Evolutionary conservation across 2,888 invertebrate species (phyloP).

Genomic region (Rhagium mordax): DNA sequence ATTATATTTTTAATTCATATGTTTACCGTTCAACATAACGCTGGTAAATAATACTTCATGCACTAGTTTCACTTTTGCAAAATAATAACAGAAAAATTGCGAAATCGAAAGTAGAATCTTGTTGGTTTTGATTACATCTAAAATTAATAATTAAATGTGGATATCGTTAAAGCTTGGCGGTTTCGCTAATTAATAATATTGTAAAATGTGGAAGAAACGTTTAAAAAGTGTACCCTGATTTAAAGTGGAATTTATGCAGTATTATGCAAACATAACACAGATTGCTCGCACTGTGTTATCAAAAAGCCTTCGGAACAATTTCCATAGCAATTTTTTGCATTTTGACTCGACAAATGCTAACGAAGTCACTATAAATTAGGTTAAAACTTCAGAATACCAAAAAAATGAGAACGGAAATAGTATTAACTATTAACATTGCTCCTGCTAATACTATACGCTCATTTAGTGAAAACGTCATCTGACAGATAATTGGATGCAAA

Average conservation of each 20-base stretch:
- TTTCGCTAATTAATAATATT: background rate
- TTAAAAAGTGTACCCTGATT: background rate
- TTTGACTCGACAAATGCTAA: too few relatives aligned
- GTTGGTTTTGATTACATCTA: background rate
- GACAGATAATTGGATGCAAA: too few relatives aligned
- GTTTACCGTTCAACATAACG: background rate
- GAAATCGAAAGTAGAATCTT: background rate
- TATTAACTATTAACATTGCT: too few relatives aligned
- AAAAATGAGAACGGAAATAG: too few relatives aligned
- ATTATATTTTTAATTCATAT: background rate
- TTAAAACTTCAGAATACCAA: too few relatives aligned
- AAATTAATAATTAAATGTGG: background rate
- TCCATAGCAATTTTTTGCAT: too few relatives aligned
- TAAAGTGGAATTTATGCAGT: background rate
- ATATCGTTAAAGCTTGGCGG: background rate
- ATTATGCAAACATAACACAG: too few relatives aligned
- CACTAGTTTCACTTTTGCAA: background rate
- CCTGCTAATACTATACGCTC: too few relatives aligned
- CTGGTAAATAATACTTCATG: background rate
- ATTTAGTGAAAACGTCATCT: too few relatives aligned
- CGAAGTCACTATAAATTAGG: too few relatives aligned
- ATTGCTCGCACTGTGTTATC: too few relatives aligned
- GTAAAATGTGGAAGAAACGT: background rate
- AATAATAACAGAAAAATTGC: background rate
- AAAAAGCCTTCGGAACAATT: too few relatives aligned